Conservation (phyloP, 1,140 invertebrate genomes). For the Pomacea maculata region DNA sequence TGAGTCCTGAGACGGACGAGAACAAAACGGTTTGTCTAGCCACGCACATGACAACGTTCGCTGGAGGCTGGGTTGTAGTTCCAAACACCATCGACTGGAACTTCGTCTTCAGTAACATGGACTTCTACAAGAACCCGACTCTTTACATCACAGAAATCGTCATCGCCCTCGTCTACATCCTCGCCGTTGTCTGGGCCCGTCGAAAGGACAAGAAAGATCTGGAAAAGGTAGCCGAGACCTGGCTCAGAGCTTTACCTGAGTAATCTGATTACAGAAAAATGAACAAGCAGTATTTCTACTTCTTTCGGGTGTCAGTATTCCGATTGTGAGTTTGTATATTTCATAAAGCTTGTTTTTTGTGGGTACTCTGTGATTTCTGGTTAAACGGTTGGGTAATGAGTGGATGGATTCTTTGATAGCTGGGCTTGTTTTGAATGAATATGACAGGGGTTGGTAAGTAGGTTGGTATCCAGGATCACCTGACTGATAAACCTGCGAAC, state of each 20-base stretch:
- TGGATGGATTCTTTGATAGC: background rate
- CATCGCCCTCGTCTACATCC: constrained; percentile 65
- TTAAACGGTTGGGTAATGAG: too few species aligned
- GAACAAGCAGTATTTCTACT: background rate
- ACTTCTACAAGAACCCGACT: constrained; percentile 70
- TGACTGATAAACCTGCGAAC: background rate
- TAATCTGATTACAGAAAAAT: too few species aligned
- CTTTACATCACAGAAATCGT: constrained; percentile 70
- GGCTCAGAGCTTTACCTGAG: too few species aligned
- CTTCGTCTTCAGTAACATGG: constrained; percentile 65
- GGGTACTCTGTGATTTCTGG: background rate
- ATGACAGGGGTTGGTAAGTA: background rate
- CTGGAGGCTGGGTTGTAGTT: constrained; percentile 61
- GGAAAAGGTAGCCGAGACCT: constrained; percentile 55
- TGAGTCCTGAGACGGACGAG: constrained; percentile 39
- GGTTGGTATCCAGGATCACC: background rate
- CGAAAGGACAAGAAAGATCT: constrained; percentile 67
- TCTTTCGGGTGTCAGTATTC: background rate
- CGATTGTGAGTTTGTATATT: background rate
- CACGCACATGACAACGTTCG: constrained; percentile 65
- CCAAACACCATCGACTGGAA: constrained; percentile 66
- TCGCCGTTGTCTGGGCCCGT: constrained; percentile 67
- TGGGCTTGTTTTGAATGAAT: background rate
- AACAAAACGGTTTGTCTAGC: constrained; percentile 51
- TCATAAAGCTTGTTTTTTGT: background rate